phyloP scores from a whole-genome alignment of 1,140 invertebrate species.

The Wiebesia pumilae region DNA sequence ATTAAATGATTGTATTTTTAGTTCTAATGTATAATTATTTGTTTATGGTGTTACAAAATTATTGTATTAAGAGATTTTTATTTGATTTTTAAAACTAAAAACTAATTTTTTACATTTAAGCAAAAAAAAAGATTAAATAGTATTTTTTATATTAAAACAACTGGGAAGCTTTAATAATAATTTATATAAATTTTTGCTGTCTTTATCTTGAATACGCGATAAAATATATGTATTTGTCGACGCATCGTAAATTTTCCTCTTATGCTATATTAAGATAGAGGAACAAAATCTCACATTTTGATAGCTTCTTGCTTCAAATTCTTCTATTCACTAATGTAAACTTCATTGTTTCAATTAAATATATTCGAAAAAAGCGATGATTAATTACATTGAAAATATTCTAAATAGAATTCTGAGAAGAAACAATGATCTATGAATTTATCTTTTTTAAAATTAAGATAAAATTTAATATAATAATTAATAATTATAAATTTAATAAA shows the following conservation, averaged over 20 bases:
- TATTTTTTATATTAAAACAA: conserved; percentile 12
- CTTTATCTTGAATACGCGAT: not conserved
- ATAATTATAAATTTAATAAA: not conserved
- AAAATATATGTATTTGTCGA: not conserved
- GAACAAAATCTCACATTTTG: not conserved
- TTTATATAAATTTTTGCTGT: too few relatives aligned
- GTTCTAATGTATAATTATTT: too few relatives aligned
- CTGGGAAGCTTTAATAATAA: not conserved
- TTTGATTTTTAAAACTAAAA: not conserved
- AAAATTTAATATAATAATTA: not conserved
- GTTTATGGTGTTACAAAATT: too few relatives aligned
- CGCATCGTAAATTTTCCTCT: not conserved
- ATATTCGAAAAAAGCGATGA: not conserved
- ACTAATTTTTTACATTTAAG: not conserved
- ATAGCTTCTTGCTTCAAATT: conserved; percentile 19
- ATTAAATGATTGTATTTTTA: not conserved
- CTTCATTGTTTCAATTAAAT: not conserved
- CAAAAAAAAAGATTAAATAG: not conserved
- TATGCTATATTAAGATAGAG: not conserved
- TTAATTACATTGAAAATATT: not conserved
- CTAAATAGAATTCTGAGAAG: not conserved
- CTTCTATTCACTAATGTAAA: conserved; percentile 19
- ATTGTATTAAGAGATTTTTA: not conserved
- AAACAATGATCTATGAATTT: not conserved
- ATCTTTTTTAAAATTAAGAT: not conserved